Evolutionary conservation across 2,113 vertebrate genomes (phyloP).

Genomic region (Pseudorhombus dupliciocellatus): DNA sequence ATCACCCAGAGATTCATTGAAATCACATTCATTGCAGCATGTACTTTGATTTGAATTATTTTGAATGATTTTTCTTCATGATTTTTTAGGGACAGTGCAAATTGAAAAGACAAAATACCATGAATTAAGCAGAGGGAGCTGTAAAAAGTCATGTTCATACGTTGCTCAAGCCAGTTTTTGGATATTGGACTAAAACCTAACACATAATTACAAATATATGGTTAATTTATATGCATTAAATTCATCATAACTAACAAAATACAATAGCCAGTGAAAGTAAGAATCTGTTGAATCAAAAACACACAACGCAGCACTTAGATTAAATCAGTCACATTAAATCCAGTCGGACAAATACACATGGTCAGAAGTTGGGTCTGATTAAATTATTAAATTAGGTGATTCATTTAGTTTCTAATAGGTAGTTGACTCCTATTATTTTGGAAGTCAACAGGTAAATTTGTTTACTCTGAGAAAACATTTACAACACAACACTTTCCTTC

Average conservation of each 20-base stretch:
- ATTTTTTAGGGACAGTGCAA: too few species aligned
- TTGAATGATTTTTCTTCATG: too few species aligned
- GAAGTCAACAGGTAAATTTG: neutral
- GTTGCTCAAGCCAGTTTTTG: too few species aligned
- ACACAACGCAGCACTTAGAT: neutral
- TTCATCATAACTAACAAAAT: neutral
- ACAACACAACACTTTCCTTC: neutral
- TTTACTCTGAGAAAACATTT: neutral
- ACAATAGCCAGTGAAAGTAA: neutral
- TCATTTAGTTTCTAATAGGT: neutral
- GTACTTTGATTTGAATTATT: neutral
- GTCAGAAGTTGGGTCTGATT: too few species aligned
- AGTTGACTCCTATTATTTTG: too few species aligned
- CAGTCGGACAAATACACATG: too few species aligned
- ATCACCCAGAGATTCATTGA: conserved; percentile 1
- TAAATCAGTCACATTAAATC: too few species aligned
- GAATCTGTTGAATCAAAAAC: neutral
- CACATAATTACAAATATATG: neutral
- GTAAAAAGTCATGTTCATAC: too few species aligned
- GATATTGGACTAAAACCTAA: neutral
- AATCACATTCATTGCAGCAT: conserved; percentile 7
- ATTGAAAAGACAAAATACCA: too few species aligned
- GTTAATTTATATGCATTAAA: neutral
- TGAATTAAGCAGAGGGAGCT: too few species aligned
- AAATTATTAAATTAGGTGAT: too few species aligned